Evolutionary conservation across 2,888 invertebrate genomes (phyloP).

Genomic region (Rotaria macrura): DNA sequence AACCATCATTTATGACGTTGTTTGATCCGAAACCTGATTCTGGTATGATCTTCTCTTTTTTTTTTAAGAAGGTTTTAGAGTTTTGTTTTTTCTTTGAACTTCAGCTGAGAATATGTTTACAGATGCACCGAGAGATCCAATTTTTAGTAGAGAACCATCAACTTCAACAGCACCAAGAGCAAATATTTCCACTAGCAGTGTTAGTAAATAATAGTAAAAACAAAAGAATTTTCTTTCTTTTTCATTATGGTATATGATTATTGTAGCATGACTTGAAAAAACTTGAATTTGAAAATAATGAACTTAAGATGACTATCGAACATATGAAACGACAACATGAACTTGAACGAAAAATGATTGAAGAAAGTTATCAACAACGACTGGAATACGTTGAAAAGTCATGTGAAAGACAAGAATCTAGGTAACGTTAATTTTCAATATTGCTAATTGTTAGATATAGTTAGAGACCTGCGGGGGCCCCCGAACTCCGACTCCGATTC

Average conservation of each 20-base stretch:
- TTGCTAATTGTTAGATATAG: no score
- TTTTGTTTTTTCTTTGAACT: no score
- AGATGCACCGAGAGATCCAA: background rate
- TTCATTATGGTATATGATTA: background rate
- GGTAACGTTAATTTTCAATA: background rate
- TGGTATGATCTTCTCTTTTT: background rate
- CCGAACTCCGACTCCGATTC: no score
- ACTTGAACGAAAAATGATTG: background rate
- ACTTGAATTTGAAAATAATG: background rate
- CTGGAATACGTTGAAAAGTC: background rate
- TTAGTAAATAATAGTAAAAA: background rate
- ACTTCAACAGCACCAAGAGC: background rate
- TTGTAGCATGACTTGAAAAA: background rate
- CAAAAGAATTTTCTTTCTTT: no score
- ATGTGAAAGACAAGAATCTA: background rate
- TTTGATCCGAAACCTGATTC: background rate
- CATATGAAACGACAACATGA: constrained; percentile 15
- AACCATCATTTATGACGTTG: background rate
- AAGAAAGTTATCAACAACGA: background rate
- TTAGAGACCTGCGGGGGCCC: no score
- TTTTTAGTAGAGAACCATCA: background rate
- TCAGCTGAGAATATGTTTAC: background rate
- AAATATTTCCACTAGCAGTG: background rate
- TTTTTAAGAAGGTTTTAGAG: no score
- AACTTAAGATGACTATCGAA: background rate